phyloP scores from a whole-genome alignment of 2,888 invertebrate genomes.

The Nemapogon koenigi region DNA sequence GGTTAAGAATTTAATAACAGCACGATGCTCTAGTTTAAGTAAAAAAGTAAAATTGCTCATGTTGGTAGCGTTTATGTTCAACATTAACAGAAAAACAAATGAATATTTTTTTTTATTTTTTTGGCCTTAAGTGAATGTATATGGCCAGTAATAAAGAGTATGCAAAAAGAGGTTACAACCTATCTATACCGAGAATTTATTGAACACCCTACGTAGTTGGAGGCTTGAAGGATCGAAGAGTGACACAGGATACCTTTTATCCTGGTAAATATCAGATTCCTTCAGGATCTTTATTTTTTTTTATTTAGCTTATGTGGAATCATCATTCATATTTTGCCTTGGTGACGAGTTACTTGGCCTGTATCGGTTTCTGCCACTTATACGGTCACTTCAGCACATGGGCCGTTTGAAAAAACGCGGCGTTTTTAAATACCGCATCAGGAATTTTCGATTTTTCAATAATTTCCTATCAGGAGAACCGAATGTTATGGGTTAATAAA shows the following conservation, averaged over 20 bases:
- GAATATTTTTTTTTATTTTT: too few relatives aligned
- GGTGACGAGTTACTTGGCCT: conserved; percentile 34
- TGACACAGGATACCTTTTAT: background rate
- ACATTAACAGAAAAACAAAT: too few relatives aligned
- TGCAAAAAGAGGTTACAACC: too few relatives aligned
- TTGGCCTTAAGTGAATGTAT: too few relatives aligned
- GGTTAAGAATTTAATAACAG: too few relatives aligned
- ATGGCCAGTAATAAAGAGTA: too few relatives aligned
- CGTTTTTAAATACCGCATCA: conserved; percentile 27
- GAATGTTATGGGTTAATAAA: conserved; percentile 32
- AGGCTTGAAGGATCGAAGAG: too few relatives aligned
- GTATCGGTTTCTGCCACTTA: conserved; percentile 38
- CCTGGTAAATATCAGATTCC: background rate
- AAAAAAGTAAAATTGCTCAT: too few relatives aligned
- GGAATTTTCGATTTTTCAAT: conserved; percentile 36
- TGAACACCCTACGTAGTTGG: too few relatives aligned
- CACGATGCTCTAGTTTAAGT: too few relatives aligned
- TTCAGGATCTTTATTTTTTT: background rate
- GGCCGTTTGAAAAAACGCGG: conserved; percentile 40
- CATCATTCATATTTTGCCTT: conserved; percentile 41
- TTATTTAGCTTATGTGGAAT: conserved; percentile 39
- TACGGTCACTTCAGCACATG: conserved; percentile 46
- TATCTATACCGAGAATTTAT: too few relatives aligned
- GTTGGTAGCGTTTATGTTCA: too few relatives aligned
- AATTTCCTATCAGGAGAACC: conserved; percentile 25